Base-by-base conservation (phyloP, 2,888 invertebrate species). In the Macropis europaea region DNA sequence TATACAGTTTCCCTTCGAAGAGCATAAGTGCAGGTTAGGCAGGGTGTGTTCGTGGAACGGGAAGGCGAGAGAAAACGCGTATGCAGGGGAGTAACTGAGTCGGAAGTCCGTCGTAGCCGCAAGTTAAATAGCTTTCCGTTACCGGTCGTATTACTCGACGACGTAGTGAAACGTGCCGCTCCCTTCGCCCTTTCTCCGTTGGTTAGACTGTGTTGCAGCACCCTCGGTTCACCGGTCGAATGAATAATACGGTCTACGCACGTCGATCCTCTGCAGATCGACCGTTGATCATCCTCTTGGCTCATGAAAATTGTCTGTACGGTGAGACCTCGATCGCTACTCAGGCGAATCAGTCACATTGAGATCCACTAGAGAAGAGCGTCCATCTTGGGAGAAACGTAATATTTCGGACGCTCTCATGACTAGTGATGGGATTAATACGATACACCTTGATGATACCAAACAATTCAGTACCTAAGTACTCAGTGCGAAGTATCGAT, bases 41-140 rank as follows among this genome's bases (percentile, higher is more conserved):
- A 42, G 19, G n/a, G n/a, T n/a, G n/a, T n/a, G n/a, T n/a, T n/a
- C n/a, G n/a, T n/a, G n/a, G n/a, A n/a, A n/a, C n/a, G n/a, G n/a
- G n/a, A 42, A 19, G 30, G 11, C 15, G 1, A 30, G 13, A 22
- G 48, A 6, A n/a, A 11, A 26, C 34, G 53, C 6, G 24, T 28
- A 5, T 22, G 42, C 15, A 6, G 22, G 15, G 34, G 47, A 53
- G 42, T 57, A 71, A 68, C 57, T 59, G 53, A 73, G 60, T 52
- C 59, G 75, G 69, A 75, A 79, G 69, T 75, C 60, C 64, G 47
- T 45, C 34, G 67, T 60, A 67, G 54, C 71, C 67, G 74, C 72
- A 73, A 81, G 79, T 76, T 68, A 77, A 77, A 64, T 63, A 69
- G 78, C 74, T 72, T 73, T 73, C 64, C 69, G 74, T 73, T 71